A percentile compares a stretch with the other conserved stretches of the same genome.
Evolutionary conservation across 2,888 invertebrate genomes (phyloP).

Genomic region (Eilema depressum): DNA sequence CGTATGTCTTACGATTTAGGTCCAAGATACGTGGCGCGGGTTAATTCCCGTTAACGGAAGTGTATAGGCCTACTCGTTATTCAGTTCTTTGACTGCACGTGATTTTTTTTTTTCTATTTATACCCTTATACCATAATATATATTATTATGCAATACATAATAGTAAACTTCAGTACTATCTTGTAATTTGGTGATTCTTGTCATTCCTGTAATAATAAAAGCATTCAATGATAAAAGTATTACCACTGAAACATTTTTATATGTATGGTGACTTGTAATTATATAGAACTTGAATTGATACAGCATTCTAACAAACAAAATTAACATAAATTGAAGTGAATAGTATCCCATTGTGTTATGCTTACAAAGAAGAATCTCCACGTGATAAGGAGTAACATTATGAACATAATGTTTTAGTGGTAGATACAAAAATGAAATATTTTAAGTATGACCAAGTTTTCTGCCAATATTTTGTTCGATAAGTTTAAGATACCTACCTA

Average conservation of each 20-base stretch:
- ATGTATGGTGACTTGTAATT: neutral
- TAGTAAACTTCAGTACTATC: neutral
- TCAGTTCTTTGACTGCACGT: neutral
- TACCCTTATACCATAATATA: neutral
- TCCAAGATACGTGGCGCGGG: too few relatives aligned
- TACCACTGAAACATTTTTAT: neutral
- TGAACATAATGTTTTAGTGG: slow-evolving; percentile 29
- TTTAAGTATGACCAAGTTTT: slow-evolving; percentile 32
- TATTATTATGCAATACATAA: neutral
- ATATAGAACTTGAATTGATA: neutral
- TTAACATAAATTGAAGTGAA: neutral
- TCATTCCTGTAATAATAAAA: slow-evolving; percentile 4
- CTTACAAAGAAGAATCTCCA: neutral
- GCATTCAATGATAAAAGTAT: neutral
- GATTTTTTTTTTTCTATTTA: neutral
- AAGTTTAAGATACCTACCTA: slow-evolving; percentile 30
- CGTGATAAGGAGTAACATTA: neutral
- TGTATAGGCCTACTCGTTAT: neutral
- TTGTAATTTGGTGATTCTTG: neutral
- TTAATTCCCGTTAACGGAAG: too few relatives aligned
- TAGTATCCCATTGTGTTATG: neutral
- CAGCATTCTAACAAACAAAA: neutral
- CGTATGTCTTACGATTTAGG: too few relatives aligned
- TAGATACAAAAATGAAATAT: slow-evolving; percentile 12
- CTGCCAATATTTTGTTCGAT: slow-evolving; percentile 31